Conservation (phyloP, 2,888 invertebrate genomes). For the Piscicola geometra region DNA sequence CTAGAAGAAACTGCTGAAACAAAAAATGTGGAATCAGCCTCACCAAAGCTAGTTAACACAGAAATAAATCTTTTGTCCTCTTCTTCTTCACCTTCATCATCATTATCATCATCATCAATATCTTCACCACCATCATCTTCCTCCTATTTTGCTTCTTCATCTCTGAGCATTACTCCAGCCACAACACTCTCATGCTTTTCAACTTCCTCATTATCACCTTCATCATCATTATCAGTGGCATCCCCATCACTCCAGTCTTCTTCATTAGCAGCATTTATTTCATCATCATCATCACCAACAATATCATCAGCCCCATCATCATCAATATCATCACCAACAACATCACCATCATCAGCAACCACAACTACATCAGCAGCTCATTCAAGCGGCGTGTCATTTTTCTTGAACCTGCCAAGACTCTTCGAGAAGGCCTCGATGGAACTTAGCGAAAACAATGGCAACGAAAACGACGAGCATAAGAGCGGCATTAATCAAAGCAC, state of each 20-base stretch:
- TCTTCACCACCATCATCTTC: background rate
- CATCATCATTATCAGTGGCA: background rate
- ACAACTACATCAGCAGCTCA: slow-evolving; percentile 3
- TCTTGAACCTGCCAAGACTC: slow-evolving; percentile 20
- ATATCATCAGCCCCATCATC: slow-evolving; percentile 15
- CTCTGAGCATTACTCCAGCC: too few species aligned
- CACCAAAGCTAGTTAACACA: too few species aligned
- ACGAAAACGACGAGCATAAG: background rate
- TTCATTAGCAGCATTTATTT: background rate
- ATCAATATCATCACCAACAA: slow-evolving; percentile 13
- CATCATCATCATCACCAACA: background rate
- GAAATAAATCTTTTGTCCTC: too few species aligned
- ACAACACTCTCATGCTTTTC: background rate
- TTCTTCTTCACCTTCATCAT: background rate
- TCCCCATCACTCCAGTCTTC: background rate
- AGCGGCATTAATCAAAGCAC: background rate
- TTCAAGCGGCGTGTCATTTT: slow-evolving; percentile 21
- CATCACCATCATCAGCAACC: background rate
- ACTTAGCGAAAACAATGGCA: background rate
- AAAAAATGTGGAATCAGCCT: too few species aligned
- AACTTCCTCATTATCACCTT: background rate
- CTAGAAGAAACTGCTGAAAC: too few species aligned
- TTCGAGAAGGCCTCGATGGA: background rate
- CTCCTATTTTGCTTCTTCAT: background rate
- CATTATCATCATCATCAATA: background rate